Evolutionary conservation across 2,797 vertebrate species (phyloP).

Genomic region (Remorina albescens): DNA sequence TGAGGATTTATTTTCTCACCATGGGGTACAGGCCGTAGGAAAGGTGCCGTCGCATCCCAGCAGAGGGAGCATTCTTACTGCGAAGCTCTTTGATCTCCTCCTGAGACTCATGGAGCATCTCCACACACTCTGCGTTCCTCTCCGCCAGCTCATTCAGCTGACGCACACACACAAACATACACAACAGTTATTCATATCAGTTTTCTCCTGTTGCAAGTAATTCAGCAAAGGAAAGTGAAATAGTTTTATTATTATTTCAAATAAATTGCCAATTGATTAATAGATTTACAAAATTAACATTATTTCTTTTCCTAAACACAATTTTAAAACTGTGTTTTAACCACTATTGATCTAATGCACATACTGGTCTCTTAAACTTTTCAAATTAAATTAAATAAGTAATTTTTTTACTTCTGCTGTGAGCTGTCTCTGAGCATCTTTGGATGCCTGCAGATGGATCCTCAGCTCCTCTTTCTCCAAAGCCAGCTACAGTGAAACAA

Average conservation of each 20-base stretch:
- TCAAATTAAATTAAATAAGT: not conserved
- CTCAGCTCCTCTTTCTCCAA: slow-evolving; percentile 98
- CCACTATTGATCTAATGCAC: not conserved
- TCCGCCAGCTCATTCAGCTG: slow-evolving; percentile 95
- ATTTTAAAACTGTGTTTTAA: too few relatives aligned
- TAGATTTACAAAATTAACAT: slow-evolving; percentile 14
- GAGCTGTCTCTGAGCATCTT: slow-evolving; percentile 95
- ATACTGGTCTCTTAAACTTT: not conserved
- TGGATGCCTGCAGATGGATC: slow-evolving; percentile 96
- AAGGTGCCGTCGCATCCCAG: slow-evolving; percentile 85
- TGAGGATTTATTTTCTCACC: slow-evolving; percentile 79
- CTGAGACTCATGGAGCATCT: slow-evolving; percentile 96
- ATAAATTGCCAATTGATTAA: not conserved
- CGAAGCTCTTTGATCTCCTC: slow-evolving; percentile 94
- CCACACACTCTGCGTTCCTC: slow-evolving; percentile 92
- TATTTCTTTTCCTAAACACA: not conserved
- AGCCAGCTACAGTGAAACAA: slow-evolving; percentile 86
- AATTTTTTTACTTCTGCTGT: slow-evolving; percentile 90
- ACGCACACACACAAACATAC: slow-evolving; percentile 8
- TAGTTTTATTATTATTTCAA: not conserved
- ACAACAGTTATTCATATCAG: not conserved
- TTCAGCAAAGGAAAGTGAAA: not conserved
- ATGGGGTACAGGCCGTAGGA: slow-evolving; percentile 88
- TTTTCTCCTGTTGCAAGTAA: not conserved
- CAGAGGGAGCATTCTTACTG: slow-evolving; percentile 84